Base-by-base conservation (phyloP, 2,888 invertebrate species). In the Rhimphoctona megacephalus region DNA sequence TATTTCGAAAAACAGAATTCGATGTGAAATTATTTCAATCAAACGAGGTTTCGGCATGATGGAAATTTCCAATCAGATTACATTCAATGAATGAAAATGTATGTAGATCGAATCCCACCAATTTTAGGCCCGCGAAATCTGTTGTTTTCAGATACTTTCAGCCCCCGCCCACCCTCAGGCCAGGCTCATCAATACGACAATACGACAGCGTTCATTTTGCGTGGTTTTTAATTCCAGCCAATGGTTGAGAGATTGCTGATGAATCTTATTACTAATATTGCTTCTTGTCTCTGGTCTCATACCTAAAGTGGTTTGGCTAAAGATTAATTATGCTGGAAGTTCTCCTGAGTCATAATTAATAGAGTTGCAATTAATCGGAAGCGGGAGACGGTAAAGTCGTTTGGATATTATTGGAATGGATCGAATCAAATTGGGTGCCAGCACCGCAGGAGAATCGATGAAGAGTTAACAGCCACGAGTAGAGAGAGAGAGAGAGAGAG, bases 381-480 rank as follows among this genome's bases (percentile, higher is more conserved):
- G 57, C 57, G 81, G 67, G 70, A 66, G 64, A 80, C 70, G 85
- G 76, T 82, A 76, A 87, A 87, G 87, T 87, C 87, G 78, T 87
- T 87, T 80, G 85, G 87, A 85, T 87, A 87, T 87, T 87, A 87
- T 87, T 87, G 87, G 82, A 87, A 79, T 84, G 84, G 69, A 83
- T 82, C 72, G 84, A 84, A 87, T 87, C 85, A 82, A 82, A 87
- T 64, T 64, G 81, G 73, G 66, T 66, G 72, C 54, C 33, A 49
- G 77, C 57, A 80, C 61, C 67, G 64, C 33, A 30, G 49, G 67
- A 70, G 73, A 84, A 88, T 85, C 85, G 84, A 86, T 81, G 82
- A 79, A 84, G 87, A 83, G 83, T 86, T 87, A 76, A 80, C 80
- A 67, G 73, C 81, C 74, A 30, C 69, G 36, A 76, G 83, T 67